A percentile compares a stretch with the other conserved stretches of the same genome.
phyloP scores from a whole-genome alignment of 2,797 vertebrate genomes.

The Falco cherrug region DNA sequence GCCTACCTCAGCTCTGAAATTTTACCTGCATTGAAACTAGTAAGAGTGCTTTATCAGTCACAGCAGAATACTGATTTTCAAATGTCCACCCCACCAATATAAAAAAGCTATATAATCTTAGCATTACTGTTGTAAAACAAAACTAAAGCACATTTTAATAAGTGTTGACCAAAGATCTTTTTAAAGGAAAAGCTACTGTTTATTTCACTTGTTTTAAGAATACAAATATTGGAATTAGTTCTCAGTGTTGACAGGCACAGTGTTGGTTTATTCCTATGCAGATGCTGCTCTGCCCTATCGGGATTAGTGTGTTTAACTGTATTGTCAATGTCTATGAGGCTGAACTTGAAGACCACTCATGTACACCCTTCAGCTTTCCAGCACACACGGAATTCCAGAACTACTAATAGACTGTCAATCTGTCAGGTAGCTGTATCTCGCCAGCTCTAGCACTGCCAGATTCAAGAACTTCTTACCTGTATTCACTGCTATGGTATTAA shows the following conservation, averaged over 20 bases:
- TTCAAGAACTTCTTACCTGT: background rate
- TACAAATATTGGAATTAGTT: background rate
- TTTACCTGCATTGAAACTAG: background rate
- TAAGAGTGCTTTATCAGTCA: background rate
- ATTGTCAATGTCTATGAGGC: background rate
- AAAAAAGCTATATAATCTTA: background rate
- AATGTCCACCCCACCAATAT: background rate
- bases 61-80: background rate
- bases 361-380: background rate
- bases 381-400: background rate
- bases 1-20: background rate
- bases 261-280: background rate
- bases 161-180: background rate
- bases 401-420: background rate
- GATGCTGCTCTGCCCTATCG: background rate
- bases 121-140: background rate
- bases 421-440: background rate
- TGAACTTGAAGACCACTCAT: background rate
- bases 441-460: background rate
- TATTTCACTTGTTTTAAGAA: background rate
- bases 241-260: background rate
- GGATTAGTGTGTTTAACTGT: background rate
- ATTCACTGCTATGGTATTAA: slow-evolving; percentile 3
- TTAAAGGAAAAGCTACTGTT: background rate
- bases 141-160: background rate